Evolutionary conservation across 2,797 vertebrate species (phyloP).

Genomic region (Lacerta viridis): DNA sequence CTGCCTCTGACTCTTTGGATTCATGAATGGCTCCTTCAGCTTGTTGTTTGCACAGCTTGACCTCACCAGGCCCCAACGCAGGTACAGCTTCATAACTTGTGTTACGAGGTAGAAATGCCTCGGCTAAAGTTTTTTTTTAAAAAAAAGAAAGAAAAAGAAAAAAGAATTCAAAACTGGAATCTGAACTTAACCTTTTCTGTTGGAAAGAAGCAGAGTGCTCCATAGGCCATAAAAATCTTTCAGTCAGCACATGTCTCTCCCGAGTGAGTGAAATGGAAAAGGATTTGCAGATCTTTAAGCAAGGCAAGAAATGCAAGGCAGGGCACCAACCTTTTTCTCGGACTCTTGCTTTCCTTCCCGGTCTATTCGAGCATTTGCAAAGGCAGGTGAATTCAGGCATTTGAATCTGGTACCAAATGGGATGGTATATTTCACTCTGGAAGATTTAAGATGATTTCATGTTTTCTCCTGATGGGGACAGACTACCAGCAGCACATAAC

Average conservation of each 20-base stretch:
- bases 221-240: constrained; percentile 18
- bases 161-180: background rate
- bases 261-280: background rate
- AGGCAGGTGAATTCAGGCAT: background rate
- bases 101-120: background rate
- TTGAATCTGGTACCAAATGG: constrained; percentile 29
- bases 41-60: too few relatives aligned
- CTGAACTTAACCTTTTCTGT: constrained; percentile 13
- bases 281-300: constrained; percentile 2
- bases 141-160: too few relatives aligned
- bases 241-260: background rate
- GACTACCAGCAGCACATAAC: too few relatives aligned
- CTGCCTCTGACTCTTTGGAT: too few relatives aligned
- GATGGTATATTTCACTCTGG: too few relatives aligned
- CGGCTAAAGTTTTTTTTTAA: background rate
- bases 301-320: background rate
- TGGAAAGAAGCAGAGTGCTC: constrained; percentile 46
- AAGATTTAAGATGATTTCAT: too few relatives aligned
- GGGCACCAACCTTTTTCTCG: background rate
- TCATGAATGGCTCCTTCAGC: too few relatives aligned
- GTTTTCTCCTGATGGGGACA: too few relatives aligned
- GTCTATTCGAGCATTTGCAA: constrained; percentile 5
- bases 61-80: too few relatives aligned
- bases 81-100: background rate
- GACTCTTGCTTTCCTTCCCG: background rate